Base-by-base conservation (phyloP, 2,888 invertebrate species). In the Drosophila meridiana region DNA sequence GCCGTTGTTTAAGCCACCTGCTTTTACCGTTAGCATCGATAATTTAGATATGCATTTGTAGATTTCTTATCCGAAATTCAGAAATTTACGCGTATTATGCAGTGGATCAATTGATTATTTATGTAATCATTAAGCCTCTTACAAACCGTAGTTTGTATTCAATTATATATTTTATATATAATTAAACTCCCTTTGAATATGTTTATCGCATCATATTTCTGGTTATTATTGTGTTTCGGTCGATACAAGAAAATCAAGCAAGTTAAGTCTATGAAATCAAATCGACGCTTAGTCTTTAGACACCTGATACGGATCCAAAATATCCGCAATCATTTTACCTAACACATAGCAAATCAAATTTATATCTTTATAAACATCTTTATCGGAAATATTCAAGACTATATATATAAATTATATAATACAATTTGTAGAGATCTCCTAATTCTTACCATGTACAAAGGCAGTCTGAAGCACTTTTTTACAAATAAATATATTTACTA, bases 81-180 rank as follows among this genome's bases (percentile, higher is more conserved):
- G 13, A 11, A 11, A 14, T 11, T 28, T 6, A 32, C 4, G 5
- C 20, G 3, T 40, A 32, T 40, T 13, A n/a, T 13, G 30, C 26
- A 9, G 13, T 9, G 50, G 0, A n/a, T 50, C 34, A 20, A 34
- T 36, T 40, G 42, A n/a, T 42, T 30, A n/a, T 20, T 20, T n/a
- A 30, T 20, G 3, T 42, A 42, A 30, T 5, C n/a, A 7, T 42
- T 56, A 42, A 56, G 11, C 6, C 20, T 32, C 32, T 56, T 56
- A 56, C 56, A 56, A 56, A 56, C 42, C 14, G 6, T 32, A 42
- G 30, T 56, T 56, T 56, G 56, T 56, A 56, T 55, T 28, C 38
- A 14, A 50, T 28, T 9, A n/a, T 40, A 30, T 20, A 20, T 42
- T 7, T n/a, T 11, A 28, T 55, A 9, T 9, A 42, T n/a, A n/a